Conservation (phyloP, 2,888 invertebrate genomes). For the Ischnus inquisitorius region DNA sequence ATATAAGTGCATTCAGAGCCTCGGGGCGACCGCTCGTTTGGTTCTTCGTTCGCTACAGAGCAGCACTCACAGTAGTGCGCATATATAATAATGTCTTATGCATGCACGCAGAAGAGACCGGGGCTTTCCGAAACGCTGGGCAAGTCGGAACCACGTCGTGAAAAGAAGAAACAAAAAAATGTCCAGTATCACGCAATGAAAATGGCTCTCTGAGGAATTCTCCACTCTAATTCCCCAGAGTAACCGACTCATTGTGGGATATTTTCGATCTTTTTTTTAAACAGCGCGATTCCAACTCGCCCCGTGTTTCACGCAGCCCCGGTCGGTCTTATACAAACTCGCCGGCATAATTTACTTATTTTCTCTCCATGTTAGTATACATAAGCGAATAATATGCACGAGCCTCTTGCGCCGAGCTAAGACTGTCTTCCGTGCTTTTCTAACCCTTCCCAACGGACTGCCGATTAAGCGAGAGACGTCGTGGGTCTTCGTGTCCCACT, state of each 20-base stretch:
- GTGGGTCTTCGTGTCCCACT: slow-evolving; percentile 64
- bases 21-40: slow-evolving; percentile 50
- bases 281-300: background rate
- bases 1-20: slow-evolving; percentile 21
- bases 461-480: slow-evolving; percentile 36
- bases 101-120: too few relatives aligned
- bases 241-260: too few relatives aligned
- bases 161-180: too few relatives aligned
- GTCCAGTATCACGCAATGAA: too few relatives aligned
- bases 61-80: background rate
- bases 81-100: background rate
- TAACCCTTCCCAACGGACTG: slow-evolving; percentile 1
- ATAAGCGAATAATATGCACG: slow-evolving; percentile 48
- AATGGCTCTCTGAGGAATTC: too few relatives aligned
- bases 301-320: background rate
- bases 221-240: too few relatives aligned
- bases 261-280: background rate
- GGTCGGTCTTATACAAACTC: background rate
- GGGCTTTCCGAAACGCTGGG: too few relatives aligned
- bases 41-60: slow-evolving; percentile 29
- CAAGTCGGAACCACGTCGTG: too few relatives aligned
- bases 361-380: background rate
- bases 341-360: background rate
- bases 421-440: slow-evolving; percentile 26
- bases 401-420: background rate